These are phyloP conservation scores for Meriones psammophilus DNA, from an alignment of 2,797 vertebrate species.

Conservation along the genomic window DNA sequence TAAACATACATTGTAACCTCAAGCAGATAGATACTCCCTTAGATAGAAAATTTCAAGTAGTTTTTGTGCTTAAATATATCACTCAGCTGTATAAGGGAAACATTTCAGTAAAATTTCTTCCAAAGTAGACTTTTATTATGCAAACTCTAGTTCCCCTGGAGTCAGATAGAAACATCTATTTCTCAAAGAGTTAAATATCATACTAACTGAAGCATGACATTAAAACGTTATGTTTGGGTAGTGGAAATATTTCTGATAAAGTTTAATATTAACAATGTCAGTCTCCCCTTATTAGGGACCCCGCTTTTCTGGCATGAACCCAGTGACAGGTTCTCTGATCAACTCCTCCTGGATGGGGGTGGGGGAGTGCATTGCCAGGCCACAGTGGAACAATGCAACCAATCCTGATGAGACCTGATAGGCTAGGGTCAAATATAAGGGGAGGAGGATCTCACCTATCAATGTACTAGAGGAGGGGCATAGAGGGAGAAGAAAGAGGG, in stretches of 20 bases:
- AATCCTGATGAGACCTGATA: too few species aligned
- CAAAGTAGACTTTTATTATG: not conserved
- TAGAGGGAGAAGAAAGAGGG: too few species aligned
- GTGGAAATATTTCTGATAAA: slow-evolving; percentile 29
- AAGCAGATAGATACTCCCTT: not conserved
- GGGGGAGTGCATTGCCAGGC: too few species aligned
- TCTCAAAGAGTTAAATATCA: not conserved
- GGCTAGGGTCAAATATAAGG: too few species aligned
- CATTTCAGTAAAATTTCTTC: slow-evolving; percentile 10
- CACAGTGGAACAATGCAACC: too few species aligned
- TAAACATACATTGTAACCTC: not conserved
- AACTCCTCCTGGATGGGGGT: too few species aligned
- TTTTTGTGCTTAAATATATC: not conserved
- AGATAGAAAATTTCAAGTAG: not conserved
- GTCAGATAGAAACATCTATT: not conserved
- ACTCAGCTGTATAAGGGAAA: not conserved
- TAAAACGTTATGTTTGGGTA: slow-evolving; percentile 11
- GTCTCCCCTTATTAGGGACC: too few species aligned
- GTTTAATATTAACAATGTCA: not conserved
- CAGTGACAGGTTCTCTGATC: too few species aligned
- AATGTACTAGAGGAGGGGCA: too few species aligned
- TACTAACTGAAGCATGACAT: not conserved
- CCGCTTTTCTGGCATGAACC: too few species aligned
- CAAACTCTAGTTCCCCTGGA: not conserved
- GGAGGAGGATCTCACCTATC: too few species aligned